Evolutionary conservation across 2,888 invertebrate species (phyloP).

Genomic region (Tanaodytes sp.): DNA sequence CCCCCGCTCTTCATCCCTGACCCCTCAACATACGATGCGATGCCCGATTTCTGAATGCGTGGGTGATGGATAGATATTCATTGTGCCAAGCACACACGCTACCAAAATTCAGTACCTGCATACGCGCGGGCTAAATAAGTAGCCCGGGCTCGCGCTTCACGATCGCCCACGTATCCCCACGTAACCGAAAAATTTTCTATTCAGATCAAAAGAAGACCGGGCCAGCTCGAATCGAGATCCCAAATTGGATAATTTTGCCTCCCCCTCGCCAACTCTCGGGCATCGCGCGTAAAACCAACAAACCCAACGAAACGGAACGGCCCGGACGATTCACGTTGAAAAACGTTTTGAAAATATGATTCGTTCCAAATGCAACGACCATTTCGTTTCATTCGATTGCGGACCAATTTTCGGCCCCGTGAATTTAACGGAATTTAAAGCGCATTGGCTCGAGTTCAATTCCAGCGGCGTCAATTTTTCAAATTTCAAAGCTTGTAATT

Average conservation of each 20-base stretch:
- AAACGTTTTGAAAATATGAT: slow-evolving; percentile 5
- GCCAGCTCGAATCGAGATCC: slow-evolving; percentile 49
- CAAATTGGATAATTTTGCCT: slow-evolving; percentile 53
- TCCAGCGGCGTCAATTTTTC: no score
- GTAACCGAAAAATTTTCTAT: slow-evolving; percentile 28
- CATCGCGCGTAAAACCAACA: slow-evolving; percentile 33
- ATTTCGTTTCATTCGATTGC: neutral
- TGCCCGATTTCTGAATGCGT: slow-evolving; percentile 57
- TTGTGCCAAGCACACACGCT: slow-evolving; percentile 56
- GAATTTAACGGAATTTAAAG: no score
- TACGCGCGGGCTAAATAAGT: slow-evolving; percentile 32
- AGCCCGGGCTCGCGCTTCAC: slow-evolving; percentile 49
- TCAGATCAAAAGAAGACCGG: slow-evolving; percentile 41
- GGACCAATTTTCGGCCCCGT: no score
- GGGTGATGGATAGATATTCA: slow-evolving; percentile 71
- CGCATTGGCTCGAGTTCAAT: no score
- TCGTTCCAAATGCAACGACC: no score
- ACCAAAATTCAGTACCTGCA: slow-evolving; percentile 44
- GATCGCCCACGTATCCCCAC: slow-evolving; percentile 48
- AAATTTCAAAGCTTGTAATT: no score
- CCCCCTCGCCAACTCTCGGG: slow-evolving; percentile 33
- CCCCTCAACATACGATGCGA: slow-evolving; percentile 43
- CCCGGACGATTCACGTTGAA: slow-evolving; percentile 18
- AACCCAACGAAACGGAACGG: slow-evolving; percentile 5
- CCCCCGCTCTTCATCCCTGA: slow-evolving; percentile 46